Percentiles rank a stretch among this genome's conserved stretches.
Conservation (phyloP, 2,888 invertebrate species). For the Scelioninae gen. 1 region DNA sequence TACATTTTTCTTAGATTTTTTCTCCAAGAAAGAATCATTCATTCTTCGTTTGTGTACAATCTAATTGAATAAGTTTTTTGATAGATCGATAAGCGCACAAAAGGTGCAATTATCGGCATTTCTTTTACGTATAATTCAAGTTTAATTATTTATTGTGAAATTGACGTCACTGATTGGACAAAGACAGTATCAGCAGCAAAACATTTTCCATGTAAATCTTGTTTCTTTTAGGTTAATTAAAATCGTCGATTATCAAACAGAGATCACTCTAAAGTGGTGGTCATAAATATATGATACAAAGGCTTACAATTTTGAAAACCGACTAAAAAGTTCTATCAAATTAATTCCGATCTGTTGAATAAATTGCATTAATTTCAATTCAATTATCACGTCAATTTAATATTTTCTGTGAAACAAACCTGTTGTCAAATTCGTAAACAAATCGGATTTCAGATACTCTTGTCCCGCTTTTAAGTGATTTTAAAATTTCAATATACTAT, state of each 20-base stretch:
- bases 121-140: neutral
- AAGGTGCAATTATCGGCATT: constrained; percentile 2
- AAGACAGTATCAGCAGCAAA: neutral
- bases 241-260: neutral
- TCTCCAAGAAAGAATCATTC: neutral
- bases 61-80: constrained; percentile 12
- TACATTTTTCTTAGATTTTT: neutral
- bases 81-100: constrained; percentile 1
- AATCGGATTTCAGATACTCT: neutral
- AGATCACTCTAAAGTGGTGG: neutral
- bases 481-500: constrained; percentile 3
- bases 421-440: neutral
- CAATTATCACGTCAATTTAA: constrained; percentile 4
- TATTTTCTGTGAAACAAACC: constrained; percentile 11
- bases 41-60: constrained; percentile 6
- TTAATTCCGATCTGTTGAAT: constrained; percentile 1
- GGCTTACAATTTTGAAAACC: neutral
- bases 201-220: neutral
- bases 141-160: constrained; percentile 14
- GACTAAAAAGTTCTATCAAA: neutral
- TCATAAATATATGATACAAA: neutral
- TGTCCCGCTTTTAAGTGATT: constrained; percentile 3
- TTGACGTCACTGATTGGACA: neutral
- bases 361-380: constrained; percentile 12
- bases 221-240: neutral